These are phyloP conservation scores for Sphaeramia orbicularis DNA, from an alignment of 2,797 vertebrate species.

Conservation along the genomic window DNA sequence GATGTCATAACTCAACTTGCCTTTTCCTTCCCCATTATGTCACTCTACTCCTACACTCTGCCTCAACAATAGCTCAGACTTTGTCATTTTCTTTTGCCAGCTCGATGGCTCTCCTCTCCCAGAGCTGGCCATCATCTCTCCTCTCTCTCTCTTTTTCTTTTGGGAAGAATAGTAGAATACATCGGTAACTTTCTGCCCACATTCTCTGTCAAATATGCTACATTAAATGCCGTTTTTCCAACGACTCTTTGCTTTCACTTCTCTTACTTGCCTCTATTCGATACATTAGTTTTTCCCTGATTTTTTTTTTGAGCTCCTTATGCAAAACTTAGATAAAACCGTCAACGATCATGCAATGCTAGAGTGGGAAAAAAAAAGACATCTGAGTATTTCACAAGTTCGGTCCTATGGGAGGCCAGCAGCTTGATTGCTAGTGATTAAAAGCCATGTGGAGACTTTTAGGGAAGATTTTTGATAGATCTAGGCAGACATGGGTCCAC, in stretches of 20 bases:
- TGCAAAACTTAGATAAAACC: not conserved
- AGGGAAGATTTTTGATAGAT: slow-evolving; percentile 29
- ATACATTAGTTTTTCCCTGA: not conserved
- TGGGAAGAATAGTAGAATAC: slow-evolving; percentile 16
- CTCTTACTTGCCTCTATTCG: not conserved
- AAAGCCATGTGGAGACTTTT: slow-evolving; percentile 25
- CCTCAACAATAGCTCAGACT: slow-evolving; percentile 39
- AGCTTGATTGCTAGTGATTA: slow-evolving; percentile 32
- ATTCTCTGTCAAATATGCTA: slow-evolving; percentile 13
- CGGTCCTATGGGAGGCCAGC: slow-evolving; percentile 14
- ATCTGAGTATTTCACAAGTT: slow-evolving; percentile 37
- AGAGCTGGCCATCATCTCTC: slow-evolving; percentile 30
- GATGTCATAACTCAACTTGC: slow-evolving; percentile 10
- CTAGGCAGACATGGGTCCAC: slow-evolving; percentile 7
- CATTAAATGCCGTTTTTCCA: slow-evolving; percentile 2
- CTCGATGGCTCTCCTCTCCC: slow-evolving; percentile 43
- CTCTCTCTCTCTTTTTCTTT: slow-evolving; percentile 32
- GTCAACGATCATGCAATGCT: slow-evolving; percentile 17
- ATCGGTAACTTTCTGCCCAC: slow-evolving; percentile 21
- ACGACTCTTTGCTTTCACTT: slow-evolving; percentile 5
- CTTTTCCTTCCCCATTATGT: slow-evolving; percentile 29
- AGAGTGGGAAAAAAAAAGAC: slow-evolving; percentile 4
- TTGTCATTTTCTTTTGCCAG: slow-evolving; percentile 12
- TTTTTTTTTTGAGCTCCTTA: not conserved
- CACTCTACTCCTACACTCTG: slow-evolving; percentile 46